Percentiles rank a stretch among this genome's conserved stretches.
These are phyloP conservation scores for Bubo blakistoni DNA, from an alignment of 2,113 vertebrate species.

Conservation along the genomic window DNA sequence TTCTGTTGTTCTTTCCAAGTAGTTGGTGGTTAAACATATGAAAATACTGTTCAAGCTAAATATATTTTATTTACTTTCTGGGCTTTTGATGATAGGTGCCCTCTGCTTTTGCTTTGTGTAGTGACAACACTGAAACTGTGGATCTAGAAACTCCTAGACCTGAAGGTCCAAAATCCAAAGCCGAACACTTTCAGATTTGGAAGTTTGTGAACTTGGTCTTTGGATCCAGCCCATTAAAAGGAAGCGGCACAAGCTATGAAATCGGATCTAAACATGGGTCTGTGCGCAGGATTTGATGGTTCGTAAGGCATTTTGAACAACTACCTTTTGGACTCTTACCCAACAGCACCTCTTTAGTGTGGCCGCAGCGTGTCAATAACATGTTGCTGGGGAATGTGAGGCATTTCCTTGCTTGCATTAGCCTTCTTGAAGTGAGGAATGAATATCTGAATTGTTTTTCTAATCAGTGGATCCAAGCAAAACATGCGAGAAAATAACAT, in stretches of 20 bases:
- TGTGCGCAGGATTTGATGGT: background rate
- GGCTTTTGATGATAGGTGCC: background rate
- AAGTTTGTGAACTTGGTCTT: background rate
- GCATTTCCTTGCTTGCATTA: conserved; percentile 16
- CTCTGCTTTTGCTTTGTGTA: background rate
- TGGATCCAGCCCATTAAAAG: background rate
- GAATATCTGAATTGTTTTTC: conserved; percentile 24
- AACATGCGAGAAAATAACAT: background rate
- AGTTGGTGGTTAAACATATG: background rate
- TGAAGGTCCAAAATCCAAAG: background rate
- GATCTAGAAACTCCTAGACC: background rate
- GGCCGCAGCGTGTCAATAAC: background rate
- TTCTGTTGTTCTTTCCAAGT: background rate
- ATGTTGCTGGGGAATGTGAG: background rate
- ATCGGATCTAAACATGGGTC: background rate
- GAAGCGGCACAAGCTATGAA: background rate
- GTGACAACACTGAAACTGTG: background rate
- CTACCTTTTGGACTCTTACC: background rate
- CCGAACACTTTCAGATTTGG: background rate
- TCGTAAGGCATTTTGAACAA: background rate
- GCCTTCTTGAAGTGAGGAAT: background rate
- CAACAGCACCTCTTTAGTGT: conserved; percentile 7
- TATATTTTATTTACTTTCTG: background rate
- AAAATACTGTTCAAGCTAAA: background rate
- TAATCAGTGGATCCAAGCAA: background rate